These are phyloP conservation scores for Tragelaphus eurycerus DNA, from an alignment of 2,797 vertebrate genomes.

Conservation along the genomic window DNA sequence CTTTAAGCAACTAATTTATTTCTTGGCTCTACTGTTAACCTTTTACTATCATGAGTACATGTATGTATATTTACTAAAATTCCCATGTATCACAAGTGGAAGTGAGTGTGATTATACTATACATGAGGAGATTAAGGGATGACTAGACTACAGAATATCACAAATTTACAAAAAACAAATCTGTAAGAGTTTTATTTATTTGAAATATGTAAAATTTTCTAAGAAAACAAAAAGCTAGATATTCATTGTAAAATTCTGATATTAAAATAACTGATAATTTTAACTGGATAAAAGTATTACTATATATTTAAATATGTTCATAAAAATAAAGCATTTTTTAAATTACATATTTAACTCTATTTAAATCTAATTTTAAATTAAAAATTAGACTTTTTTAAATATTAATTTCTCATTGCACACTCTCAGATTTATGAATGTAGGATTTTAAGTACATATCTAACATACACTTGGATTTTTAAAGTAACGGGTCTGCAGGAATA, in stretches of 20 bases:
- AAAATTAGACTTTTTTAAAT: not conserved
- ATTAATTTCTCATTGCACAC: not conserved
- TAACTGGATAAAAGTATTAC: not conserved
- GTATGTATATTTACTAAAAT: slow-evolving; percentile 1
- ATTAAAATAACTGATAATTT: slow-evolving; percentile 34
- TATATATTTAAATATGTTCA: not conserved
- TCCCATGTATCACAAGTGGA: not conserved
- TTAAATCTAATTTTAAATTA: slow-evolving; percentile 19
- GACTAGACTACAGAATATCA: not conserved
- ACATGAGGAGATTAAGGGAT: not conserved
- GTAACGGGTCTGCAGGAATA: not conserved
- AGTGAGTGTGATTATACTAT: not conserved
- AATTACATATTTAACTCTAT: not conserved
- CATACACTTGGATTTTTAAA: slow-evolving; percentile 1
- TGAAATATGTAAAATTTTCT: slow-evolving; percentile 13
- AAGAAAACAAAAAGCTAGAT: not conserved
- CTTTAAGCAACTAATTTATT: not conserved
- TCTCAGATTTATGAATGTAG: not conserved
- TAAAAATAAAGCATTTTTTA: not conserved
- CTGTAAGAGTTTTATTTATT: not conserved
- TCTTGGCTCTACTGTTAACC: not conserved
- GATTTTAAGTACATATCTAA: not conserved
- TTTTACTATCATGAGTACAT: not conserved
- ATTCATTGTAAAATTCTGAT: not conserved
- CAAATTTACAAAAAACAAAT: not conserved